Conservation (phyloP, 2,797 vertebrate species). For the Poecilia picta region DNA sequence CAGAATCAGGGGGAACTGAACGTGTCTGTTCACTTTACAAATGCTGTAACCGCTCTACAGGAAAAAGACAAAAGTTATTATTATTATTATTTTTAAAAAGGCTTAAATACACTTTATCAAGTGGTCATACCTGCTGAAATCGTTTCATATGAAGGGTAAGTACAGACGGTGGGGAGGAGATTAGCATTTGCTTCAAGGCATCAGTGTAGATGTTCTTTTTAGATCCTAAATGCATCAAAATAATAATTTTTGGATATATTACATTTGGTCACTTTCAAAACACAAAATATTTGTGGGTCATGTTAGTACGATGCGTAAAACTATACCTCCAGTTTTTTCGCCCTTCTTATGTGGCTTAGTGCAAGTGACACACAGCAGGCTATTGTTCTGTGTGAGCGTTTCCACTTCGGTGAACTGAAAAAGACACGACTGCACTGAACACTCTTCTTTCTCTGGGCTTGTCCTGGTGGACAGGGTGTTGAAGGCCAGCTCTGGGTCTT, state of each 20-base stretch:
- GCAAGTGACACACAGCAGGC: conserved; percentile 91
- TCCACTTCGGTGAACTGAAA: conserved; percentile 94
- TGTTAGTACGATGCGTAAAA: neutral
- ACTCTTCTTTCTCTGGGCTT: conserved; percentile 81
- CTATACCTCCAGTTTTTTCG: conserved; percentile 65
- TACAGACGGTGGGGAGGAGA: conserved; percentile 89
- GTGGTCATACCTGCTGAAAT: conserved; percentile 89
- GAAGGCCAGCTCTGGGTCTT: conserved; percentile 90
- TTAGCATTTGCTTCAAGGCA: conserved; percentile 95
- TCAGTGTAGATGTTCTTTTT: conserved; percentile 91
- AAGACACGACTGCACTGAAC: conserved; percentile 89
- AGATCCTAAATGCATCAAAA: conserved; percentile 73
- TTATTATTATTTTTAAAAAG: conserved; percentile 2
- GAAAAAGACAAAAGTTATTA: conserved; percentile 8
- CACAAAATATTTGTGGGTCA: neutral
- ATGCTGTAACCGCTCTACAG: conserved; percentile 91
- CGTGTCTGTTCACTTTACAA: conserved; percentile 92
- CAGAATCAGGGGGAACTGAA: conserved; percentile 91
- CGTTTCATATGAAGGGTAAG: conserved; percentile 97
- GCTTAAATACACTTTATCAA: neutral
- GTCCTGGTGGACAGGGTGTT: conserved; percentile 84
- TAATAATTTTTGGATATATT: neutral
- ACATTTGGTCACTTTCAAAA: neutral
- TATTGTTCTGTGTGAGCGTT: conserved; percentile 89
- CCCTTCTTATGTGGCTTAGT: conserved; percentile 75